These are phyloP conservation scores for Pantherophis guttatus DNA, from an alignment of 2,113 vertebrate species.

Conservation along the genomic window DNA sequence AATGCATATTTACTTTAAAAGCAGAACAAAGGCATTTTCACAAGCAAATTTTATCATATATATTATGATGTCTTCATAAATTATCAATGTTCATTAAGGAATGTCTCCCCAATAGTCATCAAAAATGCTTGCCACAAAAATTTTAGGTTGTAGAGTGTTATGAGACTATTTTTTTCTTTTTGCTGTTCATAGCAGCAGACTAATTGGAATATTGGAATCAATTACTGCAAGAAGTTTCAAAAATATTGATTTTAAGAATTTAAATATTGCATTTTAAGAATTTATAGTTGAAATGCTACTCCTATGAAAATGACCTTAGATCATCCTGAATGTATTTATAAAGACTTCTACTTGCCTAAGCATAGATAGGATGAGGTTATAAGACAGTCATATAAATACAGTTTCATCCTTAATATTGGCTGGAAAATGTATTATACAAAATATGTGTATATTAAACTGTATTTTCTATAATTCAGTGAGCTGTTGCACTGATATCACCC, in stretches of 20 bases:
- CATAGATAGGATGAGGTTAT: not conserved
- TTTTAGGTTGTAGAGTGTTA: not conserved
- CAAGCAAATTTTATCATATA: not conserved
- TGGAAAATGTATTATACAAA: conserved; percentile 31
- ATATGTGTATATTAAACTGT: conserved; percentile 26
- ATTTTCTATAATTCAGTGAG: not conserved
- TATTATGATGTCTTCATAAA: not conserved
- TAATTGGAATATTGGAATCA: not conserved
- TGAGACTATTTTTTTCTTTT: not conserved
- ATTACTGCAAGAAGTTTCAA: not conserved
- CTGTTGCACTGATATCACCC: not conserved
- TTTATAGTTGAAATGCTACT: not conserved
- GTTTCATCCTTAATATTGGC: conserved; percentile 6
- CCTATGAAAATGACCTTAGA: not conserved
- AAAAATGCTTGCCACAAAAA: not conserved
- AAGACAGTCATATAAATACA: not conserved
- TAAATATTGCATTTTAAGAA: not conserved
- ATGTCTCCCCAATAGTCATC: not conserved
- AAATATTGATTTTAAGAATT: not conserved
- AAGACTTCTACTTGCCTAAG: not conserved
- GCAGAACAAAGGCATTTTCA: not conserved
- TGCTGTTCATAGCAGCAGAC: not conserved
- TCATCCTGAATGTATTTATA: not conserved
- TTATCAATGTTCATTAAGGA: not conserved
- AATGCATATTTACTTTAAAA: not conserved